Evolutionary conservation across 2,113 vertebrate species (phyloP).

Genomic region (Larimichthys polyactis): DNA sequence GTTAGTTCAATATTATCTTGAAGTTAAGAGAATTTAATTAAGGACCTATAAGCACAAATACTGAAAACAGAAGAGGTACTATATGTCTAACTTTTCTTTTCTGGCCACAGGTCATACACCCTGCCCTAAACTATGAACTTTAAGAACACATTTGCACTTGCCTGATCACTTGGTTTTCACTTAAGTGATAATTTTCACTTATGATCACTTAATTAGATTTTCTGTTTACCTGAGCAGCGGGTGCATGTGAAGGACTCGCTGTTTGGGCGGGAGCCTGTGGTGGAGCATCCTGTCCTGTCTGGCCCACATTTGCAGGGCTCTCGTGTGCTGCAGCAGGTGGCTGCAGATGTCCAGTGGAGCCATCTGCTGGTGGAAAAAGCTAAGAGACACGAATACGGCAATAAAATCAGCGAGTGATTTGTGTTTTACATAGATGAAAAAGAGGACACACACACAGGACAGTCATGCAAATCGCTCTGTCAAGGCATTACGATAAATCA

Average conservation of each 20-base stretch:
- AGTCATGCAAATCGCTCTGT: conserved; percentile 69
- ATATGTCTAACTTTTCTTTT: not conserved
- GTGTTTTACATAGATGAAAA: not conserved
- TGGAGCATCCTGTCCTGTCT: conserved; percentile 82
- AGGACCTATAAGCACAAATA: no score
- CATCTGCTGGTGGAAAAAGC: conserved; percentile 74
- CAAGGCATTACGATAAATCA: conserved; percentile 44
- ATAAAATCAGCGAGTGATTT: not conserved
- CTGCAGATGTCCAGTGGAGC: conserved; percentile 84
- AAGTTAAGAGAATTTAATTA: not conserved
- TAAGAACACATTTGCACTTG: not conserved
- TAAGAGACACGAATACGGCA: conserved; percentile 31
- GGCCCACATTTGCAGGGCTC: conserved; percentile 85
- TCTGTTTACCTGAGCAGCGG: conserved; percentile 77
- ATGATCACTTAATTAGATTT: no score
- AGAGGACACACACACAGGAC: conserved; percentile 36
- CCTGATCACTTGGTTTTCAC: not conserved
- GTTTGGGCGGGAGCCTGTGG: conserved; percentile 74
- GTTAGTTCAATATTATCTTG: no score
- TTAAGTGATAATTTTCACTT: no score
- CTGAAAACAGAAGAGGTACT: no score
- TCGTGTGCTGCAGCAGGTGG: conserved; percentile 82
- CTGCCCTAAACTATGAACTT: not conserved
- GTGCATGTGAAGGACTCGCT: conserved; percentile 80
- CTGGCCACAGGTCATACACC: not conserved